phyloP scores from a whole-genome alignment of 2,797 vertebrate genomes.

The Bryconaethiops microstoma region DNA sequence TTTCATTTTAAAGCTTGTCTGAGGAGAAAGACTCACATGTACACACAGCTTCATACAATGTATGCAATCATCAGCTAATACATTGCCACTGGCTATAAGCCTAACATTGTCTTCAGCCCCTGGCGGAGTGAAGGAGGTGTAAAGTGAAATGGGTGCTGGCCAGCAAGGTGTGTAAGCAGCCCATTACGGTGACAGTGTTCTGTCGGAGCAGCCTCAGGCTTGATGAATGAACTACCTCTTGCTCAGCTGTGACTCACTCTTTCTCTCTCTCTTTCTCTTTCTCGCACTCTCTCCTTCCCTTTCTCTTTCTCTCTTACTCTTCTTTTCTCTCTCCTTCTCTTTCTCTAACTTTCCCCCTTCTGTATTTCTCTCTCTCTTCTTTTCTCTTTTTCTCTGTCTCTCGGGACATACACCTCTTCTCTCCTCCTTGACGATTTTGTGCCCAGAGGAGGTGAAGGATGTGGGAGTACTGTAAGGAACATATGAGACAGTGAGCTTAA shows the following conservation, averaged over 20 bases:
- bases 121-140: constrained; percentile 52
- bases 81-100: constrained; percentile 12
- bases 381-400: constrained; percentile 51
- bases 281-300: constrained; percentile 49
- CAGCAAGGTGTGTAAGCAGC: constrained; percentile 51
- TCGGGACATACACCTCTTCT: constrained; percentile 42
- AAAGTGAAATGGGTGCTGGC: constrained; percentile 53
- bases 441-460: constrained; percentile 2
- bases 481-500: constrained; percentile 22
- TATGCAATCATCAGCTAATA: neutral
- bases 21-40: too few species aligned
- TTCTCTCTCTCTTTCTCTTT: neutral
- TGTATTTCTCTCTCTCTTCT: constrained; percentile 42
- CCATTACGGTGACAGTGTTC: constrained; percentile 66
- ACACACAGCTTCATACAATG: neutral
- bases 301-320: constrained; percentile 48
- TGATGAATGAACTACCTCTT: constrained; percentile 67
- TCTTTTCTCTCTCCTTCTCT: constrained; percentile 38
- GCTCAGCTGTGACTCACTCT: constrained; percentile 49
- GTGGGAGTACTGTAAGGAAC: constrained; percentile 28
- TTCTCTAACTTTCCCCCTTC: neutral
- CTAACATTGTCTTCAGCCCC: constrained; percentile 45
- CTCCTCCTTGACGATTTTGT: constrained; percentile 46
- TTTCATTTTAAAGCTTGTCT: neutral
- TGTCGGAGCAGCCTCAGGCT: constrained; percentile 53